A percentile compares a stretch with the other conserved stretches of the same genome.
These are phyloP conservation scores for Drosophila barbarae DNA, from an alignment of 2,888 invertebrate genomes.

Conservation along the genomic window DNA sequence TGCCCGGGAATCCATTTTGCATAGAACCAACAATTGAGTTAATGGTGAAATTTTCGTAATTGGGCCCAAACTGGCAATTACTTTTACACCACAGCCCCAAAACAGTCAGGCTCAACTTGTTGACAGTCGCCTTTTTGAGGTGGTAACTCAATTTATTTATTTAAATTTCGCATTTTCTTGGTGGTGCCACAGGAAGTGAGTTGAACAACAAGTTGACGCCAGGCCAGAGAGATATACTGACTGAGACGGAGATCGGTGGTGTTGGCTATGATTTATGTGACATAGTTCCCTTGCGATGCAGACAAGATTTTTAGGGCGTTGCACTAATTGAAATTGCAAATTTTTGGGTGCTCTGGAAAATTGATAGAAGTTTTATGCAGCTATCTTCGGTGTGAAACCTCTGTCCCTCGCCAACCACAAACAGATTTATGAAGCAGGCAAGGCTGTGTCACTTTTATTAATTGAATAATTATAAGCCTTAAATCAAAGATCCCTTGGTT, in stretches of 20 bases:
- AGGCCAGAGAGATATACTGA: conserved; percentile 15
- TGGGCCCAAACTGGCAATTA: conserved; percentile 43
- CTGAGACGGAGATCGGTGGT: conserved; percentile 26
- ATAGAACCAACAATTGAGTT: conserved; percentile 66
- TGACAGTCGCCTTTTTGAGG: conserved; percentile 64
- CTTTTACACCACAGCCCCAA: conserved; percentile 30
- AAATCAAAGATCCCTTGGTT: conserved; percentile 24
- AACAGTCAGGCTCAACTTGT: conserved; percentile 58
- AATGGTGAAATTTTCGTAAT: conserved; percentile 64
- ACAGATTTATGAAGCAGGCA: conserved; percentile 38
- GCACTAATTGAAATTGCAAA: conserved; percentile 77
- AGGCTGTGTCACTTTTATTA: conserved; percentile 61
- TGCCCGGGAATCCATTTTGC: conserved; percentile 60
- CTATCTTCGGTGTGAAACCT: conserved; percentile 31
- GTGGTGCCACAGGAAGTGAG: conserved; percentile 52
- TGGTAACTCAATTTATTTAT: conserved; percentile 79
- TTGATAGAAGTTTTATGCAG: conserved; percentile 74
- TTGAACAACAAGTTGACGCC: conserved; percentile 52
- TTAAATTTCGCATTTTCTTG: conserved; percentile 66
- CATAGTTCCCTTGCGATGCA: conserved; percentile 59
- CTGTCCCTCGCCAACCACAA: conserved; percentile 45
- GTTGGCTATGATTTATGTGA: conserved; percentile 75
- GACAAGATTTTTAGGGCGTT: conserved; percentile 58
- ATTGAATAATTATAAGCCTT: conserved; percentile 67
- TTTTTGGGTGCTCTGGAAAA: conserved; percentile 45